Percentiles rank a stretch among this genome's conserved stretches.
Evolutionary conservation across 2,113 vertebrate genomes (phyloP).

Genomic region (Greenwoodochromis staneri): DNA sequence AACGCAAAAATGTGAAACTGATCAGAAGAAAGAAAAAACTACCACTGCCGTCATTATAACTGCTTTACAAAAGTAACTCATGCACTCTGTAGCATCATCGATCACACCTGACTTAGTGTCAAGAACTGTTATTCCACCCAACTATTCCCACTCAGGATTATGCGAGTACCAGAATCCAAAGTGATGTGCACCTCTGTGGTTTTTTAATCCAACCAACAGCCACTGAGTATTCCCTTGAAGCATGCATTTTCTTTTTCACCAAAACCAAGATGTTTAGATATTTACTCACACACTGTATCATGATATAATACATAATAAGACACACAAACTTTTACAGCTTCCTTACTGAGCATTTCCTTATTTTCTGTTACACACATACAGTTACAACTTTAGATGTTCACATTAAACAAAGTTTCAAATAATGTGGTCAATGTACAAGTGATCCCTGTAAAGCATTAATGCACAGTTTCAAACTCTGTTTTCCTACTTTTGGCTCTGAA

Average conservation of each 20-base stretch:
- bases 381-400: not conserved
- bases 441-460: not conserved
- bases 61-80: not conserved
- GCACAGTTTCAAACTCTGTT: not conserved
- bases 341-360: not conserved
- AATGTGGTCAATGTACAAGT: not conserved
- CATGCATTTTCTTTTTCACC: not conserved
- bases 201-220: not conserved
- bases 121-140: not conserved
- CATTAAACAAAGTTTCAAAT: not conserved
- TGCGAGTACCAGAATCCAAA: not conserved
- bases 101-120: not conserved
- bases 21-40: not conserved
- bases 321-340: not conserved
- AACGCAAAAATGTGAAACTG: not conserved
- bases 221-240: not conserved
- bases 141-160: not conserved
- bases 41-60: not conserved
- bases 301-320: not conserved
- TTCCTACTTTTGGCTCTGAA: not conserved
- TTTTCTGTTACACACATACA: not conserved
- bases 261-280: not conserved
- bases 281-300: not conserved
- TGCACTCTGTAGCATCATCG: not conserved
- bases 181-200: not conserved